Evolutionary conservation across 2,113 vertebrate species (phyloP), one percentile per base, ranked within the genome.

Genomic region (Rhynchopsitta pachyrhyncha): DNA sequence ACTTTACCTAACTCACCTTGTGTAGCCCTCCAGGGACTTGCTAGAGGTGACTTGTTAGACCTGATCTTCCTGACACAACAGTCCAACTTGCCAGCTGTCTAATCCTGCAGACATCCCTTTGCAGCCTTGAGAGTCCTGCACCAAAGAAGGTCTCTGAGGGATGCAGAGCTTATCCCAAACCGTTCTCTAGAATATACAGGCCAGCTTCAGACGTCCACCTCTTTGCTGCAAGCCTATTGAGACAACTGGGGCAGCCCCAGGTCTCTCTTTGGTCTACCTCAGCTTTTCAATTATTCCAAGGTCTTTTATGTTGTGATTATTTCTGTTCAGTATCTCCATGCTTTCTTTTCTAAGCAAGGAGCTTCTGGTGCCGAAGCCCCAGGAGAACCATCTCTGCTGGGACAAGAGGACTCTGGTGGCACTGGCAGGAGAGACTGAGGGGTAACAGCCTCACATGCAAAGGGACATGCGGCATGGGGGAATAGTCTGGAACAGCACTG

Each of bases 241-340:
- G 71, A 71, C 15, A 60, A 71, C 53, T 13, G 50, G 75, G 20
- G 22, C 60, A 88, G 49, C 55, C 41, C 42, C 82, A 75, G 76
- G 42, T n/a, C 50, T 94, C 84, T 85, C 57, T 92, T 70, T 52
- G 76, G 39, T 91, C 92, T 97, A 92, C 95, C 88, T 94, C 90
- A 92, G 39, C 52, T 59, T 92, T 90, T 57, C 69, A 71, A 2
- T n/a, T 75, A 81, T 71, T 77, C 63, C 63, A 77, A 47, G 78
- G 52, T 47, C 20, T 60, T 79, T 69, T 73, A 52, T 17, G 22
- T 33, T 8, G 10, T 14, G 12, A 27, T 47, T 63, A 31, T 35
- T 90, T 29, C 33, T 88, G 16, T 57, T 81, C 64, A 92, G 62
- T 41, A 55, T 9, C 25, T 57, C 37, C 27, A 31, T 22, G 55